A percentile compares a stretch with the other conserved stretches of the same genome.
phyloP scores from a whole-genome alignment of 2,797 vertebrate genomes.

The Falco concolor region DNA sequence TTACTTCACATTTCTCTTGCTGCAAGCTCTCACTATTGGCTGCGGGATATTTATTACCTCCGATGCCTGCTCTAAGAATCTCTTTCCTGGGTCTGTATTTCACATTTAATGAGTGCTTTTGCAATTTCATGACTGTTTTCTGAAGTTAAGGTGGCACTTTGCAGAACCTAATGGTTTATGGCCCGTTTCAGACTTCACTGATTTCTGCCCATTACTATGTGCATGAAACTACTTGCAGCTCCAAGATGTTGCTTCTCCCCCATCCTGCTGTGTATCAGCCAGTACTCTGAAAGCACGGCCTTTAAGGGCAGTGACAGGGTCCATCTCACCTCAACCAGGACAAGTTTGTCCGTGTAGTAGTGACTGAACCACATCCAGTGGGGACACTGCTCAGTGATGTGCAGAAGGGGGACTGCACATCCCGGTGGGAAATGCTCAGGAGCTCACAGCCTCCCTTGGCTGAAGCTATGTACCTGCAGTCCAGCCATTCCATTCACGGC shows the following conservation, averaged over 20 bases:
- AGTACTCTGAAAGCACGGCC: not conserved
- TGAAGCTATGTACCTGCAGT: not conserved
- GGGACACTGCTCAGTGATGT: not conserved
- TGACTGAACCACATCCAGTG: not conserved
- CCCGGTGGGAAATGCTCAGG: not conserved
- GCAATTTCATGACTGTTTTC: constrained; percentile 35
- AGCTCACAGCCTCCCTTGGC: not conserved
- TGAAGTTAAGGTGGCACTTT: constrained; percentile 21
- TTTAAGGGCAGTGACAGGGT: not conserved
- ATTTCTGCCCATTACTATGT: not conserved
- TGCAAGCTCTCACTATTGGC: not conserved
- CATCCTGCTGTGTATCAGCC: not conserved
- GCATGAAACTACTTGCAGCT: not conserved
- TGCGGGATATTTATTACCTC: not conserved
- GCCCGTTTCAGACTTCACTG: not conserved
- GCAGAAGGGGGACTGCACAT: not conserved
- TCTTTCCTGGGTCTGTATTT: constrained; percentile 20
- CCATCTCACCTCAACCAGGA: not conserved
- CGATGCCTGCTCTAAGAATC: not conserved
- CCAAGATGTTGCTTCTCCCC: not conserved
- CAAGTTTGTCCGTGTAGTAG: fast-evolving
- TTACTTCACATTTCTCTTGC: constrained; percentile 17
- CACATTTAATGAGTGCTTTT: constrained; percentile 40
- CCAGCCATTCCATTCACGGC: fast-evolving
- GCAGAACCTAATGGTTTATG: not conserved